These are phyloP conservation scores for Aculops lycopersici DNA, from an alignment of 1,140 invertebrate species.

Conservation along the genomic window DNA sequence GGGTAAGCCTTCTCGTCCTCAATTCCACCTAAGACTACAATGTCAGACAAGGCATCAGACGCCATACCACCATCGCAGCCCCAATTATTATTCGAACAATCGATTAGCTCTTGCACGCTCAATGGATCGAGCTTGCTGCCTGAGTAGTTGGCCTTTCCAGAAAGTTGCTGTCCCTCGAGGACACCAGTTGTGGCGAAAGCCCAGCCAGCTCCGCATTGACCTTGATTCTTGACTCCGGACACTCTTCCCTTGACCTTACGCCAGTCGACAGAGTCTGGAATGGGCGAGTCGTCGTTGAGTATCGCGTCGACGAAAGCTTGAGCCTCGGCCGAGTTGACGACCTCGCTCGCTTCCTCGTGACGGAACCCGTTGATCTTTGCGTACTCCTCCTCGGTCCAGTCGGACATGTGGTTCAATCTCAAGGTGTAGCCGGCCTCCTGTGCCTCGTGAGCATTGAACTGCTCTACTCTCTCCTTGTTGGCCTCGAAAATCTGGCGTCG, in stretches of 20 bases:
- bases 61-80: conserved; percentile 19
- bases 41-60: conserved; percentile 16
- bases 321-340: too few species aligned
- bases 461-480: too few species aligned
- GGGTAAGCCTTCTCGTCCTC: neutral
- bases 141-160: neutral
- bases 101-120: conserved; percentile 15
- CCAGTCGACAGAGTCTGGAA: conserved; percentile 24
- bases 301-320: too few species aligned
- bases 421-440: too few species aligned
- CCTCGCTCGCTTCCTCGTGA: too few species aligned
- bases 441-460: too few species aligned
- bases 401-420: too few species aligned
- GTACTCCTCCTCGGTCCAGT: too few species aligned
- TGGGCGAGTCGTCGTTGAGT: conserved; percentile 20
- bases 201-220: conserved; percentile 3
- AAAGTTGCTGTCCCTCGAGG: neutral
- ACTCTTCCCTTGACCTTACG: conserved; percentile 15
- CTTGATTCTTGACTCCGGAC: conserved; percentile 19
- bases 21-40: conserved; percentile 11
- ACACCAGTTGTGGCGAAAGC: neutral
- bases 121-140: conserved; percentile 12
- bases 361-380: too few species aligned
- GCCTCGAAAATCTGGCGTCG: too few species aligned
- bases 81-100: conserved; percentile 18